phyloP scores from a whole-genome alignment of 2,113 vertebrate genomes.

The Siniperca knerii region DNA sequence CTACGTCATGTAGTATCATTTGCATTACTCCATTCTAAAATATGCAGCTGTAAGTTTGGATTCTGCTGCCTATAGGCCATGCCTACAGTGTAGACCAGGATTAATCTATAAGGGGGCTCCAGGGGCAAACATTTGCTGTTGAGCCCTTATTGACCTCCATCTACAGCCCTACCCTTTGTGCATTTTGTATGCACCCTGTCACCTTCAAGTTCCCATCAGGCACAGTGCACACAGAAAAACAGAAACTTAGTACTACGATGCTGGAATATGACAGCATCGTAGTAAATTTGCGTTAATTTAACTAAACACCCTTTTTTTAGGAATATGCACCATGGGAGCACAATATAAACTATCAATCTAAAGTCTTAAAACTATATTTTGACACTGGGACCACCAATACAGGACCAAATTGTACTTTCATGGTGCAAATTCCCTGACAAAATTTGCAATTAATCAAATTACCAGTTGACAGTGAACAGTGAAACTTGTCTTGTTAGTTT shows the following conservation, averaged over 20 bases:
- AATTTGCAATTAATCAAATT: neutral
- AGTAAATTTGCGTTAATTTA: neutral
- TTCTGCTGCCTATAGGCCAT: neutral
- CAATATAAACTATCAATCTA: neutral
- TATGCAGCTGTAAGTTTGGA: conserved; percentile 7
- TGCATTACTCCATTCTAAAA: neutral
- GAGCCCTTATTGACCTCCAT: neutral
- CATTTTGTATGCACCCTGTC: neutral
- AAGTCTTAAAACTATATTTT: neutral
- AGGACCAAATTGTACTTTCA: neutral
- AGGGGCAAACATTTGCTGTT: neutral
- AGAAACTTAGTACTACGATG: neutral
- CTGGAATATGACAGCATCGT: neutral
- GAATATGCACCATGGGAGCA: neutral
- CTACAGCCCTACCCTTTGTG: neutral
- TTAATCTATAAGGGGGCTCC: neutral
- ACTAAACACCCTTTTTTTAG: neutral
- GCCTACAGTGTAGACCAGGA: neutral
- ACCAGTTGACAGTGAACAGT: neutral
- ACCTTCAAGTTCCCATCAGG: neutral
- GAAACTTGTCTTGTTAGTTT: neutral
- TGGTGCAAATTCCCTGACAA: neutral
- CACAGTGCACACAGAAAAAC: neutral
- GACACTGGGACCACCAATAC: neutral
- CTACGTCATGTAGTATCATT: neutral